These are phyloP conservation scores for Polydrusus cervinus DNA, from an alignment of 2,888 invertebrate species.

Conservation along the genomic window DNA sequence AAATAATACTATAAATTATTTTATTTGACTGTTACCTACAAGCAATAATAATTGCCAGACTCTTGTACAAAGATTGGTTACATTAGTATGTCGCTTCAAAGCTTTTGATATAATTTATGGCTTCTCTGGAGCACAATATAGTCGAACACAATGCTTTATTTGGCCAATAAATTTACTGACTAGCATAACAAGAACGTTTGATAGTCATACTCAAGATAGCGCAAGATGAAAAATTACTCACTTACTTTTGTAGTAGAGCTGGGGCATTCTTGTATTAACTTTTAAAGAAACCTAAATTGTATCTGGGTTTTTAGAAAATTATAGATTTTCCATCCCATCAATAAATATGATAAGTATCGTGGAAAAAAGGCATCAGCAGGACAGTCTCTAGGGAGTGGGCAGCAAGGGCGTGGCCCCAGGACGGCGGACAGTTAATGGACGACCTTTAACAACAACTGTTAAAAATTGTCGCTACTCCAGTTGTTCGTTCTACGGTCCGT, in stretches of 20 bases:
- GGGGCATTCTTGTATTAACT: conserved; percentile 46
- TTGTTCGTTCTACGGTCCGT: too few species aligned
- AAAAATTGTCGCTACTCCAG: too few species aligned
- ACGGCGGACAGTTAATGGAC: too few species aligned
- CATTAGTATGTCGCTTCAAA: conserved; percentile 28
- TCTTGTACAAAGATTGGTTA: conserved; percentile 38
- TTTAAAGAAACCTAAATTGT: conserved; percentile 24
- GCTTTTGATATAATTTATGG: conserved; percentile 42
- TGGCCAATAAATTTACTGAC: conserved; percentile 49
- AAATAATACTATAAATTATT: neutral
- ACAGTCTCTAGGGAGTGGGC: too few species aligned
- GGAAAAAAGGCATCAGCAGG: too few species aligned
- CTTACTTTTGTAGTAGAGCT: conserved; percentile 14
- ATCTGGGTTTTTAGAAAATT: conserved; percentile 5
- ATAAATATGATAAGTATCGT: too few species aligned
- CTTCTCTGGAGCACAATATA: conserved; percentile 42
- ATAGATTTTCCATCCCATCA: neutral
- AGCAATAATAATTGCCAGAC: conserved; percentile 34
- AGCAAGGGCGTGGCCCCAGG: too few species aligned
- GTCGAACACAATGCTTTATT: conserved; percentile 46
- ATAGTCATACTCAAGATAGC: conserved; percentile 48
- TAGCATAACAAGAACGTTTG: conserved; percentile 45
- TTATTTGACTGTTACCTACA: conserved; percentile 20
- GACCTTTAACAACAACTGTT: too few species aligned
- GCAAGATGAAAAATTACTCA: conserved; percentile 42